Evolutionary conservation across 2,797 vertebrate genomes (phyloP), one percentile per base, ranked within the genome.

Genomic region (Sebastiscus tertius): DNA sequence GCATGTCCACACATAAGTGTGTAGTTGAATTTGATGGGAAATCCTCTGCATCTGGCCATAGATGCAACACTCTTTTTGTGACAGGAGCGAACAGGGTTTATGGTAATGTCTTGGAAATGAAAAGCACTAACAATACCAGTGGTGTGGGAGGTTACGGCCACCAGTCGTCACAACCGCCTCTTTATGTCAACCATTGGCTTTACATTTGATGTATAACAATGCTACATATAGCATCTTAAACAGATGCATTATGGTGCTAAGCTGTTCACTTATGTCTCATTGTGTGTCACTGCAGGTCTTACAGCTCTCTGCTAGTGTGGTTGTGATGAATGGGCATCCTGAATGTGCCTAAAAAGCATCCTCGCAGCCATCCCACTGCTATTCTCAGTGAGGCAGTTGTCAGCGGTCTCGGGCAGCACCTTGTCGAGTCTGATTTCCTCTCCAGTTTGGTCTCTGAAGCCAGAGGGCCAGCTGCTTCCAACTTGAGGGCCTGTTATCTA

Each of bases 371-470:
- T 70, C 81, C 83, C 65, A 22, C 67, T 60, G 71, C 69, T 87
- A 64, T 83, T 76, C 81, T 79, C 76, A 56, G 52, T 55, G 86
- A 87, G 67, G 80, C 76, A 5, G 70, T 75, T 55, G 72, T 87
- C 87, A 75, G 52, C 66, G 20, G 26, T 85, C 79, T 87, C 56
- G 12, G 42, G 82, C 85, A 71, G 88, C 76, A 86, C 84, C 88
- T 89, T 89, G 90, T 93, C 90, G 83, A 66, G 72, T 92, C 76
- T 36, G 39, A 84, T 93, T 83, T 90, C 77, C 84, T 89, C 80
- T 84, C 72, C n/a, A 46, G 70, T 86, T 72, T 2, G 1, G 26
- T 67, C 60, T 71, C 81, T 61, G 7, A 68, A 77, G 85, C 78
- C 77, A 58, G 66, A 78, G 66, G 78, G 65, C 84, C 87, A 91